These are phyloP conservation scores for Gymnoscopelus braueri DNA, from an alignment of 2,797 vertebrate genomes.

Conservation along the genomic window DNA sequence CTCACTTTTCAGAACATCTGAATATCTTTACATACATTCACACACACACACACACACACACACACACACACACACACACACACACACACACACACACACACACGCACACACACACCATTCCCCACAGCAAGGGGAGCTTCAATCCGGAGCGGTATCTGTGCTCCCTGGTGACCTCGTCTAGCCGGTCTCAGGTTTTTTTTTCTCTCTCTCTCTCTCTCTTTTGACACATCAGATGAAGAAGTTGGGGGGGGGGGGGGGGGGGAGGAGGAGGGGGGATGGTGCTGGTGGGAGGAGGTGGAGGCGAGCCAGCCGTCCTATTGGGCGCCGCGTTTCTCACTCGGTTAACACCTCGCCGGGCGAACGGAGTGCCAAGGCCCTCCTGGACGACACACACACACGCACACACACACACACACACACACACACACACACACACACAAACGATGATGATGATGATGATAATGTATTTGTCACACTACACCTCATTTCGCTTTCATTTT, in stretches of 20 bases:
- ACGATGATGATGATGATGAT: conserved; percentile 14
- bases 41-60: conserved; percentile 29
- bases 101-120: conserved; percentile 36
- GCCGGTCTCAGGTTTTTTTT: conserved; percentile 47
- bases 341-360: conserved; percentile 78
- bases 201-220: conserved; percentile 46
- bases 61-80: conserved; percentile 43
- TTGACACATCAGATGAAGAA: conserved; percentile 84
- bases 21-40: conserved; percentile 29
- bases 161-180: conserved; percentile 75
- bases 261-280: conserved; percentile 65
- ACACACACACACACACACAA: conserved; percentile 26
- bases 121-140: conserved; percentile 30
- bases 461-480: conserved; percentile 39
- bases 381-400: conserved; percentile 42
- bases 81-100: conserved; percentile 37
- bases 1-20: conserved; percentile 19
- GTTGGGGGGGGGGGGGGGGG: conserved; percentile 70
- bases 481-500: conserved; percentile 18
- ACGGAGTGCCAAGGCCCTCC: conserved; percentile 70
- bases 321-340: conserved; percentile 78
- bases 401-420: conserved; percentile 12
- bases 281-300: conserved; percentile 78
- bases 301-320: conserved; percentile 75
- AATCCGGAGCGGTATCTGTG: conserved; percentile 67